These are phyloP conservation scores for Lepilemur septentrionalis DNA, from an alignment of 2,797 vertebrate genomes.

Conservation along the genomic window DNA sequence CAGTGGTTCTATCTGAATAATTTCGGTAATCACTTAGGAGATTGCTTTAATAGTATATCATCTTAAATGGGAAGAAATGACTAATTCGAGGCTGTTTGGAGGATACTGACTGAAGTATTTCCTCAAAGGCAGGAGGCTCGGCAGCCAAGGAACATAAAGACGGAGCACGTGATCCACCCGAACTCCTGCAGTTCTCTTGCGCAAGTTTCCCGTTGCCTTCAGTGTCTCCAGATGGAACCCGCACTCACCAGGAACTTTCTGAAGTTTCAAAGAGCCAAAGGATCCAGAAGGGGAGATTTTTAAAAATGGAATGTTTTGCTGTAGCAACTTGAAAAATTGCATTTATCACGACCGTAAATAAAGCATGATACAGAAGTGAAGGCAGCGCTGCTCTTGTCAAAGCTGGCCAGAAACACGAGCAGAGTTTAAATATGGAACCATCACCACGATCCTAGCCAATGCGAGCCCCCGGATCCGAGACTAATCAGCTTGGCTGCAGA, in stretches of 20 bases:
- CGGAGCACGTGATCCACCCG: accelerated
- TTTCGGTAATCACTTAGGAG: conserved; percentile 68
- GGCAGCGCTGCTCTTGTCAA: neutral
- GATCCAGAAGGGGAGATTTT: neutral
- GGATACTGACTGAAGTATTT: conserved; percentile 50
- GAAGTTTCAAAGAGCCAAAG: neutral
- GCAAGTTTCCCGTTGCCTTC: neutral
- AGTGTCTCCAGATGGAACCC: neutral
- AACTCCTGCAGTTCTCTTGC: accelerated
- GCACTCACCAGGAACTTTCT: neutral
- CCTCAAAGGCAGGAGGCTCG: conserved; percentile 19
- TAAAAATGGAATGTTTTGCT: neutral
- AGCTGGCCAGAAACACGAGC: neutral
- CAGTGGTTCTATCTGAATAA: conserved; percentile 59
- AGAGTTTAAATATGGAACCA: neutral
- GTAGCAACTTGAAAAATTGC: neutral
- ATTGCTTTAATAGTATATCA: conserved; percentile 64
- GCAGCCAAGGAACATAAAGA: neutral
- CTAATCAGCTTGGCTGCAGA: neutral
- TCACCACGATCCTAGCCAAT: accelerated
- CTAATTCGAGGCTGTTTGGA: conserved; percentile 68
- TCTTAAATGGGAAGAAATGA: conserved; percentile 56
- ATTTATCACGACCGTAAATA: neutral
- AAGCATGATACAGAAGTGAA: neutral
- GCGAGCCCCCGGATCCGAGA: neutral